phyloP scores from a whole-genome alignment of 2,888 invertebrate species.

The Pseudococcus longispinus region DNA sequence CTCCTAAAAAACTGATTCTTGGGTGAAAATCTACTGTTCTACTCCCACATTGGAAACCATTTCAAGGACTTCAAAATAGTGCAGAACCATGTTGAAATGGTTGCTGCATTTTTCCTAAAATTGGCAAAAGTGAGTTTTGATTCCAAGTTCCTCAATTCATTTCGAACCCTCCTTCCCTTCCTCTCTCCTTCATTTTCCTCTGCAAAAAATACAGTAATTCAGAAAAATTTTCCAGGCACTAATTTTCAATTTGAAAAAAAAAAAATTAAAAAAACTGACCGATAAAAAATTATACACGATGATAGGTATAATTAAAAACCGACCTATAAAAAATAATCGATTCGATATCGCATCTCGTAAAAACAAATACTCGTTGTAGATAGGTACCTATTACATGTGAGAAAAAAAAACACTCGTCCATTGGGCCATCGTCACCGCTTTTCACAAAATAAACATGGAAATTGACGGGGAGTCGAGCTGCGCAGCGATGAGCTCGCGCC shows the following conservation, averaged over 20 bases:
- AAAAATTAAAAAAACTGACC: neutral
- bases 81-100: too few relatives aligned
- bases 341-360: neutral
- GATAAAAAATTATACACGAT: neutral
- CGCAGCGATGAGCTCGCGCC: neutral
- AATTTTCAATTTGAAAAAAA: neutral
- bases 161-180: too few relatives aligned
- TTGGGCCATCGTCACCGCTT: neutral
- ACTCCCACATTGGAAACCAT: too few relatives aligned
- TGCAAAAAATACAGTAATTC: too few relatives aligned
- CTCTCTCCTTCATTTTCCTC: too few relatives aligned
- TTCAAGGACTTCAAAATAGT: too few relatives aligned
- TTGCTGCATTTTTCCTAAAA: too few relatives aligned
- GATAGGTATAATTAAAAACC: neutral
- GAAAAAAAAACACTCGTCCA: neutral
- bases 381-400: neutral
- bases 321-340: neutral
- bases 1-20: too few relatives aligned
- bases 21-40: too few relatives aligned
- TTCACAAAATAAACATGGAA: neutral
- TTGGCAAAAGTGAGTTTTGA: too few relatives aligned
- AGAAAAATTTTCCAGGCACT: neutral
- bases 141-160: too few relatives aligned
- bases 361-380: neutral
- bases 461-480: neutral